Evolutionary conservation across 2,113 vertebrate genomes (phyloP).

Genomic region (Paracyprichromis sp.): DNA sequence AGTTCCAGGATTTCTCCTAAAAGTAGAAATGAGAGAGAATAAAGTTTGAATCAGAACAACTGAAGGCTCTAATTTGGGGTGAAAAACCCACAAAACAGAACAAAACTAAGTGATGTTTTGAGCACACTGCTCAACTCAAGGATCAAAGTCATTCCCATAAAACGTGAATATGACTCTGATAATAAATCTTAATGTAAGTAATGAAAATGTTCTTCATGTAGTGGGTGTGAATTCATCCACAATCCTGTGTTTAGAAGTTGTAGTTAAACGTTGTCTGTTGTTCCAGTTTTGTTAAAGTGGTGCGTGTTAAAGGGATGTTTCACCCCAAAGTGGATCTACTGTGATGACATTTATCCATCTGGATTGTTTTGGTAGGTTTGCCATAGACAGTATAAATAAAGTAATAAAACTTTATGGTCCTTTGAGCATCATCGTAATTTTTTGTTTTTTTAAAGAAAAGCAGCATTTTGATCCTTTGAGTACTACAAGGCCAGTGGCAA

Average conservation of each 20-base stretch:
- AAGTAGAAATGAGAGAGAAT: not conserved
- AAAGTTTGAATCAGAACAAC: not conserved
- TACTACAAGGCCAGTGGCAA: not conserved
- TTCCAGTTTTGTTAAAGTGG: not conserved
- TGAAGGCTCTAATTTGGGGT: not conserved
- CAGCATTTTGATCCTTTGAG: not conserved
- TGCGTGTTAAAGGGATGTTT: not conserved
- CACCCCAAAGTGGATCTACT: not conserved
- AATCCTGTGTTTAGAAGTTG: not conserved
- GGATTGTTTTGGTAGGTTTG: not conserved
- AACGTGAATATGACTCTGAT: not conserved
- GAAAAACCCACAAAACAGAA: not conserved
- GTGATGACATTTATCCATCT: not conserved
- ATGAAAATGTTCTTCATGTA: not conserved
- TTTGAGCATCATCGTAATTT: accelerated
- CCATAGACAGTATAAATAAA: not conserved
- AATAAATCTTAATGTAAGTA: not conserved
- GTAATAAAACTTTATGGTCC: not conserved
- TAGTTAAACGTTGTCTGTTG: not conserved
- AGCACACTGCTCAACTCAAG: not conserved
- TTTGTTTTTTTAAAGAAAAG: not conserved
- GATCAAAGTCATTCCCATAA: not conserved
- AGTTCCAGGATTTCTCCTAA: not conserved
- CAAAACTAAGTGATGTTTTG: not conserved
- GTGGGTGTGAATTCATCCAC: not conserved